Percentiles rank a stretch among this genome's conserved stretches.
phyloP scores from a whole-genome alignment of 2,113 vertebrate genomes.

The Phylloscopus whistleri region DNA sequence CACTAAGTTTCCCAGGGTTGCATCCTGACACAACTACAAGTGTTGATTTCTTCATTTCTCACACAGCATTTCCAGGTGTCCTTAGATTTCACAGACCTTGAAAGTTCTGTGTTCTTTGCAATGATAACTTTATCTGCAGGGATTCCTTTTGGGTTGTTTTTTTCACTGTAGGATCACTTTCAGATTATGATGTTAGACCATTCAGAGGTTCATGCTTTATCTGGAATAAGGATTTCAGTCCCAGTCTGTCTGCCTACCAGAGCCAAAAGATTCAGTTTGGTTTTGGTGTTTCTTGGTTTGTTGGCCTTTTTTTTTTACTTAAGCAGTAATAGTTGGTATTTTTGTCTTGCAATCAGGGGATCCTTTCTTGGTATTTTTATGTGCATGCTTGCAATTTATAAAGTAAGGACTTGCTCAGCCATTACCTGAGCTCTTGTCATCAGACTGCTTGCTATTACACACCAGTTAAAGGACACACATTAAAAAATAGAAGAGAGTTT shows the following conservation, averaged over 20 bases:
- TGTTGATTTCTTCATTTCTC: background rate
- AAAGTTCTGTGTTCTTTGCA: background rate
- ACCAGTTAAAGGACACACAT: background rate
- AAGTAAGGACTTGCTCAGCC: background rate
- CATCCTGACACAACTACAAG: background rate
- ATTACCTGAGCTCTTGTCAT: background rate
- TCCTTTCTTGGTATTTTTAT: background rate
- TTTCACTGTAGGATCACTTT: background rate
- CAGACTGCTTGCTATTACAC: background rate
- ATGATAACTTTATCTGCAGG: background rate
- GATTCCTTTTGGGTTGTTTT: background rate
- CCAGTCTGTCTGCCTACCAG: background rate
- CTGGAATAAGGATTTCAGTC: background rate
- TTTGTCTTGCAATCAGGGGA: background rate
- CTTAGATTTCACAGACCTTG: background rate
- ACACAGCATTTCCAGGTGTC: background rate
- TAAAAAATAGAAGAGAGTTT: background rate
- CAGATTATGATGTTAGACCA: background rate
- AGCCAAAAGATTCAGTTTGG: background rate
- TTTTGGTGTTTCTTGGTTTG: background rate
- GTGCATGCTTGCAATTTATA: background rate
- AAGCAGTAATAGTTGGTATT: background rate
- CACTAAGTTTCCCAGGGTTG: background rate
- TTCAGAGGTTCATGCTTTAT: background rate
- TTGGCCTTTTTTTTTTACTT: background rate